Evolutionary conservation across 2,797 vertebrate genomes (phyloP).

Genomic region (Cetoscarus ocellatus): DNA sequence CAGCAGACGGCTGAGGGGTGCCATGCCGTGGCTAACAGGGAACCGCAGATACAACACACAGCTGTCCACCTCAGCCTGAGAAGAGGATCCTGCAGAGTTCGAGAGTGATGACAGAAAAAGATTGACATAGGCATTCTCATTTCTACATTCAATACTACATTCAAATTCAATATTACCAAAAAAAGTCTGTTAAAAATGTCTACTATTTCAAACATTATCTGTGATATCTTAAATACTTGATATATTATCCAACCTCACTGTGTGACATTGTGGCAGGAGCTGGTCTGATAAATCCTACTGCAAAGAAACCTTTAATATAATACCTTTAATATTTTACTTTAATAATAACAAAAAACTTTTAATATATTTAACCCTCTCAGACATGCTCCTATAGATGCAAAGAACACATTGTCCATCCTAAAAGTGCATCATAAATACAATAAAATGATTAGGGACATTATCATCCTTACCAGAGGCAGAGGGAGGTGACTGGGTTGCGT

Average conservation of each 20-base stretch:
- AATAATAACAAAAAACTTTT: neutral
- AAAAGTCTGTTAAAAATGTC: no score
- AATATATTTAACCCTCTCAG: neutral
- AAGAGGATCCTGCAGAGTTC: conserved; percentile 73
- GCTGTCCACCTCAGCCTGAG: conserved; percentile 83
- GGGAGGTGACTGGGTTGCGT: conserved; percentile 73
- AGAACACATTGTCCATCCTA: neutral
- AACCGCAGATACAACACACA: conserved; percentile 88
- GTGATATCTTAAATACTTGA: no score
- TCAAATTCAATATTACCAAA: no score
- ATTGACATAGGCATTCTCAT: neutral
- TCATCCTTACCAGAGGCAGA: conserved; percentile 69
- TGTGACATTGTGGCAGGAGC: neutral
- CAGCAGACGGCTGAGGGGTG: conserved; percentile 89
- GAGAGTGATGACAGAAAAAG: conserved; percentile 18
- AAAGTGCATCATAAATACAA: neutral
- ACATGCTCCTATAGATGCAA: neutral
- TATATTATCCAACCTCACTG: no score
- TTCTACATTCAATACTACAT: no score
- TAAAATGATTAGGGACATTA: neutral
- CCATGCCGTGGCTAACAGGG: conserved; percentile 85
- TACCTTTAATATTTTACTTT: no score
- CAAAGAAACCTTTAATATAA: neutral
- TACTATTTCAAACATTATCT: no score
- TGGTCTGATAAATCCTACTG: neutral